Conservation (phyloP, 2,113 vertebrate species). For the Chaenocephalus aceratus region DNA sequence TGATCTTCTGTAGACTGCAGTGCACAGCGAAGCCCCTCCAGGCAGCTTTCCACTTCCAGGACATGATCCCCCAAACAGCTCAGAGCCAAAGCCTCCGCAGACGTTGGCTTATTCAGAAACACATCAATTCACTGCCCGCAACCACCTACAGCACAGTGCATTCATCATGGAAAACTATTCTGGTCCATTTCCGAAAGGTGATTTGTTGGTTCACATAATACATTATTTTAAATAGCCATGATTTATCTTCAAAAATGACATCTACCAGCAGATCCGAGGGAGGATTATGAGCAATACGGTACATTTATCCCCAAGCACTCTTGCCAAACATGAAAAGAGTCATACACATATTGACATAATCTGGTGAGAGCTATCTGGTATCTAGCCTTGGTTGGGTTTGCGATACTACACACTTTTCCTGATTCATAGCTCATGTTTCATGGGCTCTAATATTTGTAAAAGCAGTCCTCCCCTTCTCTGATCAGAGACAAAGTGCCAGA, state of each 20-base stretch:
- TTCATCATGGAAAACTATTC: conserved; percentile 42
- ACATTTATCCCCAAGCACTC: neutral
- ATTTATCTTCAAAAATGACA: conserved; percentile 30
- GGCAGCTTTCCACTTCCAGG: conserved; percentile 60
- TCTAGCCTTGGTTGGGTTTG: conserved; percentile 24
- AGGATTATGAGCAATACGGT: conserved; percentile 25
- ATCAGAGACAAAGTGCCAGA: conserved; percentile 42
- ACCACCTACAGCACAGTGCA: conserved; percentile 43
- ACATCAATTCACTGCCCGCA: conserved; percentile 48
- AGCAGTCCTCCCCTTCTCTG: conserved; percentile 19
- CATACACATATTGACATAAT: conserved; percentile 34
- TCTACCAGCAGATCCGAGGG: conserved; percentile 15
- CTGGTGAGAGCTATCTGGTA: conserved; percentile 16
- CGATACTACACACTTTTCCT: conserved; percentile 24
- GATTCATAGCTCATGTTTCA: conserved; percentile 39
- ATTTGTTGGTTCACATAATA: conserved; percentile 38
- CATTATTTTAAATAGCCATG: conserved; percentile 20
- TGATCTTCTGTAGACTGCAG: conserved; percentile 47
- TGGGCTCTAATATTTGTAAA: conserved; percentile 51
- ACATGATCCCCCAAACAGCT: conserved; percentile 51
- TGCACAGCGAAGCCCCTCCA: conserved; percentile 44
- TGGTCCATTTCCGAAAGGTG: conserved; percentile 12
- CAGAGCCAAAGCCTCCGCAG: conserved; percentile 68
- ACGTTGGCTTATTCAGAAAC: conserved; percentile 44
- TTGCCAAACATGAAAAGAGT: conserved; percentile 27